Evolutionary conservation across 2,888 invertebrate species (phyloP), one percentile per base, ranked within the genome.

Genomic region (Mythimna vitellina): DNA sequence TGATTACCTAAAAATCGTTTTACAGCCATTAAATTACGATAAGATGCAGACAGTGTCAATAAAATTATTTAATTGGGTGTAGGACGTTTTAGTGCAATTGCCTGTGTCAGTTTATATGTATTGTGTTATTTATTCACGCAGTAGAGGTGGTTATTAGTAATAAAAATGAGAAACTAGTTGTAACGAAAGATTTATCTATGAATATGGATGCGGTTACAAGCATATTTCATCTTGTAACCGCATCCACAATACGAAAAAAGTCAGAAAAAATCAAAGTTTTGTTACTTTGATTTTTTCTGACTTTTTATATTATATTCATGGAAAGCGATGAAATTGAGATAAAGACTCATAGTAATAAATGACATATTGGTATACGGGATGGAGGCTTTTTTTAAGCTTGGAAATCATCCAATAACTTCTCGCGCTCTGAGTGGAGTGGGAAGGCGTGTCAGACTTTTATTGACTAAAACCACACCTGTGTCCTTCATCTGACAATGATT

Each of bases 1-100:
- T 61, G 49, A 70, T 70, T 56, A 56, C 46, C 58, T 67, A 62
- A 73, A 65, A 77, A 73, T 73, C 20, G 67, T 70, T 80, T 80
- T 65, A 77, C 57, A 57, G 57, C 42, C 56, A 8, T 49, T 53
- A 25, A 61, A 63, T 79, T 64, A 66, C 53, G 66, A 64, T 72
- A 69, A 60, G 53, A 32, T 35, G 53, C 46, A 53, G 25, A 14
- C 17, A 22, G 46, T 42, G 51, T n/a, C 38, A 68, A 53, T 58
- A 76, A 42, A 65, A 71, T 62, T 32, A 67, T 57, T 57, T 66
- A 78, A 64, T 65, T 76, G 32, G 65, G 67, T 79, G 57, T 75
- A 70, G 61, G 53, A 32, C 42, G 51, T 51, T 42, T 61, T 10
- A 51, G 51, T 56, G 54, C 57, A 56, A 29, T 51, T 56, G 20